Percentiles rank a stretch among this genome's conserved stretches.
These are phyloP conservation scores for Crocallis elinguaria DNA, from an alignment of 2,888 invertebrate species.

Conservation along the genomic window DNA sequence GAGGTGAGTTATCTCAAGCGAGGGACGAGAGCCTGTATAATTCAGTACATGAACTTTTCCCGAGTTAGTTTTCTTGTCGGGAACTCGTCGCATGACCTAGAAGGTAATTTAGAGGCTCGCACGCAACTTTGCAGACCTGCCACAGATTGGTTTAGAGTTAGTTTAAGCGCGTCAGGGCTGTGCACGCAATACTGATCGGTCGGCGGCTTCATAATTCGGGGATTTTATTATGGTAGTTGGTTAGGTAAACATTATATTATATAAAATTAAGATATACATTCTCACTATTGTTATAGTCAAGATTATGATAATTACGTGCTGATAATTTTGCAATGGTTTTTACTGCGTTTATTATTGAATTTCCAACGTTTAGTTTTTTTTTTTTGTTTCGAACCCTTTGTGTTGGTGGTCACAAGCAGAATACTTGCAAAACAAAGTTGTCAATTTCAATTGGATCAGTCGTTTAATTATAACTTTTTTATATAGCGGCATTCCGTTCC, in stretches of 20 bases:
- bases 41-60: not conserved
- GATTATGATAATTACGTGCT: not conserved
- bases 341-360: too few relatives aligned
- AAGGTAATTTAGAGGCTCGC: slow-evolving; percentile 27
- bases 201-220: slow-evolving; percentile 6
- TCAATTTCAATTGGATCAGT: too few relatives aligned
- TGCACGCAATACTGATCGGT: slow-evolving; percentile 14
- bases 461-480: too few relatives aligned
- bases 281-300: not conserved
- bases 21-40: not conserved
- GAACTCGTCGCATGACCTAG: slow-evolving; percentile 31
- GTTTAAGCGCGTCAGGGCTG: not conserved
- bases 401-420: too few relatives aligned
- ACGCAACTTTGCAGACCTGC: slow-evolving; percentile 22
- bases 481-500: too few relatives aligned
- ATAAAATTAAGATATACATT: not conserved
- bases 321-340: too few relatives aligned
- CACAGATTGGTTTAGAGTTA: slow-evolving; percentile 11
- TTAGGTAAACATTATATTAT: slow-evolving; percentile 1
- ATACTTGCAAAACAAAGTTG: too few relatives aligned
- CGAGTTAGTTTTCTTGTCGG: slow-evolving; percentile 1
- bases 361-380: too few relatives aligned
- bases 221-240: slow-evolving; percentile 2
- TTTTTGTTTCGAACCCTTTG: too few relatives aligned
- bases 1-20: not conserved